Conservation (phyloP, 2,797 vertebrate genomes). For the Syndactyla subalaris region DNA sequence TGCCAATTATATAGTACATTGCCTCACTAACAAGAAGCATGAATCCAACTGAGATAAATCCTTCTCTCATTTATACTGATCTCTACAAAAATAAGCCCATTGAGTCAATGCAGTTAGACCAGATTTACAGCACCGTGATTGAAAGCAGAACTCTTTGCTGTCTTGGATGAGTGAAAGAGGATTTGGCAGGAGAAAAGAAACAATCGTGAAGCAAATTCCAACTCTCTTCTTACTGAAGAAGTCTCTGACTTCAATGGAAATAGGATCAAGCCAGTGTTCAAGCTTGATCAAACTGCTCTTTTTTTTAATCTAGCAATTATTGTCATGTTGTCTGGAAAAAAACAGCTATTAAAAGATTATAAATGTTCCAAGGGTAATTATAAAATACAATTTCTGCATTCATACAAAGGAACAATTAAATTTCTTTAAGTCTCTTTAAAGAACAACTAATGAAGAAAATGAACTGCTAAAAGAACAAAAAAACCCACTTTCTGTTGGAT, state of each 20-base stretch:
- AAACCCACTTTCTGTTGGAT: neutral
- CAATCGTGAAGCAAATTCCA: neutral
- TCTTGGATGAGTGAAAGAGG: slow-evolving; percentile 38
- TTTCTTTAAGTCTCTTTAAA: slow-evolving; percentile 1
- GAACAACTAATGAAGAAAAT: neutral
- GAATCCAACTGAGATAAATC: slow-evolving; percentile 23
- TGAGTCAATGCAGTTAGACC: neutral
- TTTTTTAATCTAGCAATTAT: slow-evolving; percentile 48
- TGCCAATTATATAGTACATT: slow-evolving; percentile 9
- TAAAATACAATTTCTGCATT: slow-evolving; percentile 11
- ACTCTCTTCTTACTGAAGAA: neutral
- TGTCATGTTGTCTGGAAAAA: slow-evolving; percentile 22
- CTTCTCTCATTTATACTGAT: slow-evolving; percentile 27
- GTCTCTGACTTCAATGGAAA: slow-evolving; percentile 7
- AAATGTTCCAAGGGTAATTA: slow-evolving; percentile 40
- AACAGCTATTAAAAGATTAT: slow-evolving; percentile 55
- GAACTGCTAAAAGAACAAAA: neutral
- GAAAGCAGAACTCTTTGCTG: slow-evolving; percentile 1
- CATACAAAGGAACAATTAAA: slow-evolving; percentile 6
- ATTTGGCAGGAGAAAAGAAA: slow-evolving; percentile 53
- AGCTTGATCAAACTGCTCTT: neutral
- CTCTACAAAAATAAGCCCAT: slow-evolving; percentile 26
- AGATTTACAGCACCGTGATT: slow-evolving; percentile 4
- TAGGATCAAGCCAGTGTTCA: neutral
- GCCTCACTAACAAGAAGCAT: slow-evolving; percentile 26